phyloP scores from a whole-genome alignment of 2,888 invertebrate genomes.

The Clostera curtula region DNA sequence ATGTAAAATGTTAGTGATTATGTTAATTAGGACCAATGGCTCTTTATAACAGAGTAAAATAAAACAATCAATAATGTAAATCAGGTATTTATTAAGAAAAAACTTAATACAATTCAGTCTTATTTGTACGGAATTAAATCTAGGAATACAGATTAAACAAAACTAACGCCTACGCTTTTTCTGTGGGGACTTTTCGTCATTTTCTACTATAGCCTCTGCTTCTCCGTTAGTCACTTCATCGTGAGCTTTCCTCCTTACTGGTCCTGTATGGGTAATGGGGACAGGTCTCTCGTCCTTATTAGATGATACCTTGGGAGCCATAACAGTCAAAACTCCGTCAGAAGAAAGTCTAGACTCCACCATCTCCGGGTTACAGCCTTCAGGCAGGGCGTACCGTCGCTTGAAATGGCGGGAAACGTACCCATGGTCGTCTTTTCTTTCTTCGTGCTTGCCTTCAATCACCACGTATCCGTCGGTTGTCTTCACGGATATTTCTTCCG shows the following conservation, averaged over 20 bases:
- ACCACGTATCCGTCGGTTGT: constrained; percentile 80
- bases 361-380: constrained; percentile 80
- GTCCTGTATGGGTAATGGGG: constrained; percentile 78
- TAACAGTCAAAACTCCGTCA: constrained; percentile 83
- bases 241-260: constrained; percentile 62
- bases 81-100: constrained; percentile 2
- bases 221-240: constrained; percentile 31
- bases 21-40: too few relatives aligned
- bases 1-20: too few relatives aligned
- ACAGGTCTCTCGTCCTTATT: constrained; percentile 64
- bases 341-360: constrained; percentile 83
- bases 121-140: neutral
- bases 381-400: constrained; percentile 82
- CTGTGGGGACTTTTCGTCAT: constrained; percentile 40
- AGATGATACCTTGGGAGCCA: constrained; percentile 66
- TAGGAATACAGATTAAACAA: constrained; percentile 5
- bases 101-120: too few relatives aligned
- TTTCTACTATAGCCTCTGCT: constrained; percentile 14
- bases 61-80: constrained; percentile 8
- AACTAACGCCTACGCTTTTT: constrained; percentile 50
- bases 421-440: constrained; percentile 83
- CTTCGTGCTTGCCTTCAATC: constrained; percentile 87
- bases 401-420: constrained; percentile 83
- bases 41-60: too few relatives aligned
- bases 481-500: constrained; percentile 85